A percentile compares a stretch with the other conserved stretches of the same genome.
These are phyloP conservation scores for Lepilemur ruficaudatus DNA, from an alignment of 2,797 vertebrate genomes.

Conservation along the genomic window DNA sequence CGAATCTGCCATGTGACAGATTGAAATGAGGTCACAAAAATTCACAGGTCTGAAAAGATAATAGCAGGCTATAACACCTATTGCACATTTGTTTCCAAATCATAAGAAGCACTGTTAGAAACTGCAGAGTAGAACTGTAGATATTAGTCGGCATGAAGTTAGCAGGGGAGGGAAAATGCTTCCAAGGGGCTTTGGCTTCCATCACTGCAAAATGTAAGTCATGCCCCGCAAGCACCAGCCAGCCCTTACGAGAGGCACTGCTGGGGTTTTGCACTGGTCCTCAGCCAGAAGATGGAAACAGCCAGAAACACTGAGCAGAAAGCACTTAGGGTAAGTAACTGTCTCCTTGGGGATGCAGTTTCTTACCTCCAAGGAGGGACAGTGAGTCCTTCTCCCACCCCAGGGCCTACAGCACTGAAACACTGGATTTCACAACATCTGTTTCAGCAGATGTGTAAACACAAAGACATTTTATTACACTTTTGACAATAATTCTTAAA, in stretches of 20 bases:
- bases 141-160: constrained; percentile 5
- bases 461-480: background rate
- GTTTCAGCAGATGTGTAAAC: background rate
- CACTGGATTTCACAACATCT: background rate
- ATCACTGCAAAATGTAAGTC: background rate
- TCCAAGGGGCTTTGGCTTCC: constrained; percentile 23
- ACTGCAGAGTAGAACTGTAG: background rate
- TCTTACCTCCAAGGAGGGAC: background rate
- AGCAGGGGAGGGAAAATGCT: constrained; percentile 13
- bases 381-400: no score
- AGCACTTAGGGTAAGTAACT: background rate
- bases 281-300: background rate
- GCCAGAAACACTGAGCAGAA: background rate
- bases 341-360: background rate
- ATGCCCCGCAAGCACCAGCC: background rate
- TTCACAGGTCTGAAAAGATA: background rate
- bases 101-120: background rate
- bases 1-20: background rate
- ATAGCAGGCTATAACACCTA: background rate
- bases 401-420: background rate
- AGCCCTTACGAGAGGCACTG: background rate
- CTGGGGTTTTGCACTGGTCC: background rate
- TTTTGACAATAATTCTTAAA: constrained; percentile 55
- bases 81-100: background rate
- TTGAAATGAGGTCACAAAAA: background rate